A percentile compares a stretch with the other conserved stretches of the same genome.
These are phyloP conservation scores for Diplogasteroides magnus DNA, from an alignment of 1,140 invertebrate genomes.

Conservation along the genomic window DNA sequence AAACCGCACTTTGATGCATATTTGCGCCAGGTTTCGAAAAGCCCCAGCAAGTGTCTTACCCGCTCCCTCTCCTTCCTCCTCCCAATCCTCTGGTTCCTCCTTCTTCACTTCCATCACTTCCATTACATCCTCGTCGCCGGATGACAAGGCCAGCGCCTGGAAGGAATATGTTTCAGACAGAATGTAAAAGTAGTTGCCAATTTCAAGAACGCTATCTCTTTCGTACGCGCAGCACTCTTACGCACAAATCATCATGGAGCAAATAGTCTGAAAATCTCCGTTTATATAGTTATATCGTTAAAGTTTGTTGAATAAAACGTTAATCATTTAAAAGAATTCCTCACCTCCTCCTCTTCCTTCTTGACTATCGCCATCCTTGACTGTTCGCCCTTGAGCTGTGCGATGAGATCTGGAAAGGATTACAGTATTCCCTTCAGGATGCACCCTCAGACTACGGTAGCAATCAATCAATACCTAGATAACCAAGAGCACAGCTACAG, in stretches of 20 bases:
- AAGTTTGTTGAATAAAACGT: background rate
- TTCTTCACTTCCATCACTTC: background rate
- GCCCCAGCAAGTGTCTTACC: background rate
- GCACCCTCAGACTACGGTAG: background rate
- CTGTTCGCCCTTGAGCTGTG: background rate
- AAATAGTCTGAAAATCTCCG: too few relatives aligned
- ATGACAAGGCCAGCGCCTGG: too few relatives aligned
- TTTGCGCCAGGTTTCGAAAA: too few relatives aligned
- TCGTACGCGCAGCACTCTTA: too few relatives aligned
- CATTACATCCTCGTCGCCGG: background rate
- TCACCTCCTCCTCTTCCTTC: background rate
- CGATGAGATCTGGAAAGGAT: background rate
- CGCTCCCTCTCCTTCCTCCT: background rate
- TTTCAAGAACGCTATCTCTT: too few relatives aligned
- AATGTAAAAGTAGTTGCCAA: too few relatives aligned
- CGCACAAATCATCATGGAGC: too few relatives aligned
- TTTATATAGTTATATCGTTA: too few relatives aligned
- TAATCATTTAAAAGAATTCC: background rate
- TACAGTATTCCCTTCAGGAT: background rate
- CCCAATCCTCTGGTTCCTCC: background rate
- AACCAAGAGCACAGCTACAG: too few relatives aligned
- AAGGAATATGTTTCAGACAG: too few relatives aligned
- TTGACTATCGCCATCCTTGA: background rate
- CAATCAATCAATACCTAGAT: too few relatives aligned
- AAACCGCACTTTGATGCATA: too few relatives aligned